Evolutionary conservation across 1,140 invertebrate species (phyloP).

Genomic region (Bactericera cockerelli): DNA sequence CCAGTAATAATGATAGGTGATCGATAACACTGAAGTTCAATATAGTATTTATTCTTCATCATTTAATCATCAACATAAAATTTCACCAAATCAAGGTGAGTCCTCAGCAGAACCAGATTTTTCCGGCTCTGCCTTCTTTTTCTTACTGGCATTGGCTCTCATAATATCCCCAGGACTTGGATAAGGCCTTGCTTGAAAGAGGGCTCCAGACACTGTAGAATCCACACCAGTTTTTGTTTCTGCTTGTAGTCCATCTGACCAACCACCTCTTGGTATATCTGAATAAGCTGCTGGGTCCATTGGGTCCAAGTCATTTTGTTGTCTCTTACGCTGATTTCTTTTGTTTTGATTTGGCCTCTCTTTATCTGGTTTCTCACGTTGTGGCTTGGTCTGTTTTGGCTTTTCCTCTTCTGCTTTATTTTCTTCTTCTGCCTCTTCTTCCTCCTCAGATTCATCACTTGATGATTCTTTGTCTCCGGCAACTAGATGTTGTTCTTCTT

Average conservation of each 20-base stretch:
- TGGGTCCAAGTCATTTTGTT: constrained; percentile 59
- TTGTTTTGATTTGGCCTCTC: constrained; percentile 12
- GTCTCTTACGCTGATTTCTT: constrained; percentile 27
- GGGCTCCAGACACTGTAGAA: constrained; percentile 70
- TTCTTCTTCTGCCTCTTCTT: constrained; percentile 13
- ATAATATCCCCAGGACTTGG: constrained; percentile 81
- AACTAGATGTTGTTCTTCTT: constrained; percentile 41
- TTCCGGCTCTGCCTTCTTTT: background rate
- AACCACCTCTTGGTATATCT: constrained; percentile 61
- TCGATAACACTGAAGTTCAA: too few species aligned
- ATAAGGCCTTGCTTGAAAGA: constrained; percentile 81
- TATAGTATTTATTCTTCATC: too few species aligned
- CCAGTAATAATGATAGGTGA: too few species aligned
- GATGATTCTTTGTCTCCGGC: constrained; percentile 11
- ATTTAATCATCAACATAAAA: too few species aligned
- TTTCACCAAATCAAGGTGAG: too few species aligned
- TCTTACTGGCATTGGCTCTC: constrained; percentile 38
- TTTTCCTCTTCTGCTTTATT: constrained; percentile 17
- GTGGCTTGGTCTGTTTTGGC: constrained; percentile 9
- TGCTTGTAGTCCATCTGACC: constrained; percentile 58
- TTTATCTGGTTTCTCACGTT: constrained; percentile 15
- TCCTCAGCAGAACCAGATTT: too few species aligned
- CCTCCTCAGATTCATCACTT: constrained; percentile 15
- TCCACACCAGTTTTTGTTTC: constrained; percentile 77
- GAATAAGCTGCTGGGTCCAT: constrained; percentile 85